phyloP scores from a whole-genome alignment of 2,888 invertebrate species.

The Sabatieria punctata region DNA sequence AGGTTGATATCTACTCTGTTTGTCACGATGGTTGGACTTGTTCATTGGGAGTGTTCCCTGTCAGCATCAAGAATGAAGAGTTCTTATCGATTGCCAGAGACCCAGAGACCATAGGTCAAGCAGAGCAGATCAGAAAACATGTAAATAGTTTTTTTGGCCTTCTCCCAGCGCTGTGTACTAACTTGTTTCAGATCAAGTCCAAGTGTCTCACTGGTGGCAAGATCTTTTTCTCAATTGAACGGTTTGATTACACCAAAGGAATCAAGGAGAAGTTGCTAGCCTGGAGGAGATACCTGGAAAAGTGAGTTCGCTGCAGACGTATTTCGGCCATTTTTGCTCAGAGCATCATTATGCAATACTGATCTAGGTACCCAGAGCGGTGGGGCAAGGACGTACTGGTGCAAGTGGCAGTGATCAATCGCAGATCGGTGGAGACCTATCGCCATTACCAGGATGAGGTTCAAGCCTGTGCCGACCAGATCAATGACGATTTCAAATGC shows the following conservation, averaged over 20 bases:
- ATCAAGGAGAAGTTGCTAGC: slow-evolving; percentile 18
- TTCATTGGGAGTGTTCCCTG: slow-evolving; percentile 29
- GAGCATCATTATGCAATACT: slow-evolving; percentile 11
- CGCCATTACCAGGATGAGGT: too few relatives aligned
- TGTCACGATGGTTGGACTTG: slow-evolving; percentile 27
- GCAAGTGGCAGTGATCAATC: slow-evolving; percentile 22
- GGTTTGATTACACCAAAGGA: slow-evolving; percentile 31
- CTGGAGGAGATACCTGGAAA: slow-evolving; percentile 12
- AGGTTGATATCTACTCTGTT: too few relatives aligned
- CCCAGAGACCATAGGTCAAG: slow-evolving; percentile 18
- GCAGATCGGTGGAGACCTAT: slow-evolving; percentile 20
- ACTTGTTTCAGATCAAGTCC: slow-evolving; percentile 12
- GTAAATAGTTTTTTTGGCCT: slow-evolving; percentile 8
- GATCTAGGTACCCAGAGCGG: slow-evolving; percentile 18
- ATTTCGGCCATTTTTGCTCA: too few relatives aligned
- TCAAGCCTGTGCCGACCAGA: too few relatives aligned
- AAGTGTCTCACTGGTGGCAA: slow-evolving; percentile 14
- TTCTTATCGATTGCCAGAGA: slow-evolving; percentile 24
- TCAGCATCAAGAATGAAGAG: slow-evolving; percentile 30
- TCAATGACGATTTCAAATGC: slow-evolving; percentile 14
- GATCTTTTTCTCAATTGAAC: slow-evolving; percentile 29
- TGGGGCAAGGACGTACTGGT: slow-evolving; percentile 17
- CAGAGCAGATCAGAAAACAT: slow-evolving; percentile 18
- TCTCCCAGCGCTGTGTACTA: neutral
- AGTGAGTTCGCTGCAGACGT: too few relatives aligned